Evolutionary conservation across 2,113 vertebrate genomes (phyloP).

Genomic region (Nymphicus hollandicus): DNA sequence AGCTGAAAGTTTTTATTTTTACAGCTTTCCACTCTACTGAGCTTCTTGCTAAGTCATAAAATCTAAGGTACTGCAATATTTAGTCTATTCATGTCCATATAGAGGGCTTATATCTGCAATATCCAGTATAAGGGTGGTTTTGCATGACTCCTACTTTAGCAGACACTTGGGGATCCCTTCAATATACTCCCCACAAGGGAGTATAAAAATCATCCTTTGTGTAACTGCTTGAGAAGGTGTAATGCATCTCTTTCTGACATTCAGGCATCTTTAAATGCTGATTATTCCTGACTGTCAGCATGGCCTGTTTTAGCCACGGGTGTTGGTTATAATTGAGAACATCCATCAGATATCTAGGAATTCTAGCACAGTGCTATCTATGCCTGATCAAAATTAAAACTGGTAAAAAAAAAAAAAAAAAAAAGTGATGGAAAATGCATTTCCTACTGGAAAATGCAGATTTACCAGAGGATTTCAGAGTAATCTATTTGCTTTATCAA

Average conservation of each 20-base stretch:
- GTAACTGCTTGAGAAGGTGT: neutral
- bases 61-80: conserved; percentile 1
- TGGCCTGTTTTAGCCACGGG: neutral
- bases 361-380: neutral
- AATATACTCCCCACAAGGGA: neutral
- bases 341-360: conserved; percentile 10
- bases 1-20: conserved; percentile 49
- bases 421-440: neutral
- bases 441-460: neutral
- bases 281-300: neutral
- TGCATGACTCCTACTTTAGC: neutral
- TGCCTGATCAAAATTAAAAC: neutral
- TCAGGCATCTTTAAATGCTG: neutral
- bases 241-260: neutral
- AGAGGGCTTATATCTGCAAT: conserved; percentile 18
- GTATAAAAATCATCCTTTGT: neutral
- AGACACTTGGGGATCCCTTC: neutral
- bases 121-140: conserved; percentile 1
- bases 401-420: neutral
- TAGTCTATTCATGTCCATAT: neutral
- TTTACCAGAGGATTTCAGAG: neutral
- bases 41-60: conserved; percentile 35
- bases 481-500: neutral
- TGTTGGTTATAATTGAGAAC: neutral
- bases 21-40: conserved; percentile 40